A percentile compares a stretch with the other conserved stretches of the same genome.
These are phyloP conservation scores for Sorex fumeus DNA, from an alignment of 2,113 vertebrate genomes.

Conservation along the genomic window DNA sequence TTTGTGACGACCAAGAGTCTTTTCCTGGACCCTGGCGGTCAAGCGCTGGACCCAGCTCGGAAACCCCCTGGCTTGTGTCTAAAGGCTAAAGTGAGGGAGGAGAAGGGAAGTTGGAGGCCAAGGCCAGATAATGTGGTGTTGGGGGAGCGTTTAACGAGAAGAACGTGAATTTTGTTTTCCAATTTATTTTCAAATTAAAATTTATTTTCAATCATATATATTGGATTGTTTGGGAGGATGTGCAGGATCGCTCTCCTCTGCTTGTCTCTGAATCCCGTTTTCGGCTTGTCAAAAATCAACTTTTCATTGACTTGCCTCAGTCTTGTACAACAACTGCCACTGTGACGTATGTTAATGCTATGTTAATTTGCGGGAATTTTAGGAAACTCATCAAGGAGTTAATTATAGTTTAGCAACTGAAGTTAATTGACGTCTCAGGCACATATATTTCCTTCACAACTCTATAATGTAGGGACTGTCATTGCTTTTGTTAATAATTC, in stretches of 20 bases:
- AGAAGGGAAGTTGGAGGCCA: not conserved
- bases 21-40: too few relatives aligned
- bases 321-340: not conserved
- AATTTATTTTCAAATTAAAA: not conserved
- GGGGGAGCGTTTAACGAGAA: not conserved
- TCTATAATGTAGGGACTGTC: not conserved
- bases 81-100: not conserved
- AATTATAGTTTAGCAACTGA: conserved; percentile 31
- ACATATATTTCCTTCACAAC: conserved; percentile 11
- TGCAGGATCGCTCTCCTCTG: not conserved
- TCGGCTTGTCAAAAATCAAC: not conserved
- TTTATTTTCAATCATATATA: not conserved
- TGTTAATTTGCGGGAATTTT: not conserved
- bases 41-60: not conserved
- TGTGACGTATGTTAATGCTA: not conserved
- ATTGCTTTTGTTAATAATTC: not conserved
- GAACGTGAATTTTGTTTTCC: too few relatives aligned
- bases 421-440: not conserved
- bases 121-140: not conserved
- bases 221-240: not conserved
- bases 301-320: not conserved
- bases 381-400: not conserved
- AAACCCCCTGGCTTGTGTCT: not conserved
- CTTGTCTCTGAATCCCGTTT: not conserved
- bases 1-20: too few relatives aligned